These are phyloP conservation scores for Champsocephalus esox DNA, from an alignment of 2,797 vertebrate species.

Conservation along the genomic window DNA sequence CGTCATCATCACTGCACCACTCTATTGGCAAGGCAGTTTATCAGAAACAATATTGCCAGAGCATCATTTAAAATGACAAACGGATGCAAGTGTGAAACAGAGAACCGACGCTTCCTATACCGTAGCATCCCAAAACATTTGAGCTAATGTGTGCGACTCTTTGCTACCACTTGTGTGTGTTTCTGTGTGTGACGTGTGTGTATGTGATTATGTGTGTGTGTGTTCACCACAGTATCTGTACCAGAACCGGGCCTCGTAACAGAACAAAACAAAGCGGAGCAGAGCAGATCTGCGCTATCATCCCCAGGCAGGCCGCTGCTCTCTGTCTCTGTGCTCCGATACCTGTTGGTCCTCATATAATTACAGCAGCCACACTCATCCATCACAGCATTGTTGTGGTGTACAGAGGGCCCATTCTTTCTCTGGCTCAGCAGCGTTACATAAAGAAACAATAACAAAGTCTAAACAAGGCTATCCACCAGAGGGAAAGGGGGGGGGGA, in stretches of 20 bases:
- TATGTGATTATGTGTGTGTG: conserved; percentile 33
- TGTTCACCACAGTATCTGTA: conserved; percentile 43
- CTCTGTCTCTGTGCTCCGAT: conserved; percentile 67
- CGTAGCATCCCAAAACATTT: conserved; percentile 12
- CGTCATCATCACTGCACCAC: too few species aligned
- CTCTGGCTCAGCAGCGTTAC: conserved; percentile 69
- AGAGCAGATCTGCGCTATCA: conserved; percentile 70
- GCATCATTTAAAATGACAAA: conserved; percentile 37
- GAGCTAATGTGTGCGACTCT: background rate
- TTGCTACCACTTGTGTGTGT: background rate
- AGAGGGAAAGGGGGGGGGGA: conserved; percentile 1
- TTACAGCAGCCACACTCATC: conserved; percentile 77
- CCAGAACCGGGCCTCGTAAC: conserved; percentile 36
- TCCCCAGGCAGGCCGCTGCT: conserved; percentile 70
- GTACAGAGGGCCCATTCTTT: conserved; percentile 62
- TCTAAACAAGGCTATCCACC: conserved; percentile 70
- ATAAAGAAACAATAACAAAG: conserved; percentile 81
- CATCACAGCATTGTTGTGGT: conserved; percentile 79
- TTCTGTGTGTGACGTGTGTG: background rate
- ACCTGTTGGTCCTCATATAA: conserved; percentile 82
- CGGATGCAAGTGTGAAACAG: conserved; percentile 18
- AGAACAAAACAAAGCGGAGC: conserved; percentile 64
- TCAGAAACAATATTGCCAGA: conserved; percentile 38
- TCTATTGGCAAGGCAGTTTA: conserved; percentile 41
- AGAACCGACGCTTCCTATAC: conserved; percentile 14